phyloP scores from a whole-genome alignment of 2,113 vertebrate species.

The Brachyistius frenatus region DNA sequence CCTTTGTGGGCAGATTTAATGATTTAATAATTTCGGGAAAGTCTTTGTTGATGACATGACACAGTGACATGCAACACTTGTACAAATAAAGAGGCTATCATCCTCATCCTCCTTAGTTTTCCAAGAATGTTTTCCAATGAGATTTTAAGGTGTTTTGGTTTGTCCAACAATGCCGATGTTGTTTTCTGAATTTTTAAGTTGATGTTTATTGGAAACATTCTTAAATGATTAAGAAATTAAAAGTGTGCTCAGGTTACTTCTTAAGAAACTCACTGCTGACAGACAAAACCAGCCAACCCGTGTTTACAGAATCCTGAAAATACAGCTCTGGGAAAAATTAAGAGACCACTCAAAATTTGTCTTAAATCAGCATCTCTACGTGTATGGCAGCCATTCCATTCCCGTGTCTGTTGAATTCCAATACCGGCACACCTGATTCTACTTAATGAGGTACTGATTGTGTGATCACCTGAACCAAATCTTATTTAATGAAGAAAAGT shows the following conservation, averaged over 20 bases:
- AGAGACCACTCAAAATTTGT: too few relatives aligned
- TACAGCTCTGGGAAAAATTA: too few relatives aligned
- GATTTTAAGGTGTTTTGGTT: constrained; percentile 13
- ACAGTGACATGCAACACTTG: not conserved
- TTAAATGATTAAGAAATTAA: constrained; percentile 13
- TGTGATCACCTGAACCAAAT: too few relatives aligned
- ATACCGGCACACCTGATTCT: too few relatives aligned
- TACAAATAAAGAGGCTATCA: not conserved
- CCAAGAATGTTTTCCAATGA: not conserved
- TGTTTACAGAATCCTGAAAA: constrained; percentile 5
- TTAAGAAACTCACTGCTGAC: constrained; percentile 6
- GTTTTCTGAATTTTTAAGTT: not conserved
- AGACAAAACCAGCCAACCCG: not conserved
- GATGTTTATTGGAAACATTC: not conserved
- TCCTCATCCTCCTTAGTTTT: not conserved
- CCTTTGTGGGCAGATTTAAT: not conserved
- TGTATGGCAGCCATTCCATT: too few relatives aligned
- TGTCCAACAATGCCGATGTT: constrained; percentile 1
- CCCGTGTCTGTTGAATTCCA: too few relatives aligned
- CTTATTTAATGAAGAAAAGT: too few relatives aligned
- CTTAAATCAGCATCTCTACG: too few relatives aligned
- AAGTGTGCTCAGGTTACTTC: constrained; percentile 5
- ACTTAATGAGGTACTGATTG: too few relatives aligned
- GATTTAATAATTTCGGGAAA: too few relatives aligned
- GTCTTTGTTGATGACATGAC: too few relatives aligned